Evolutionary conservation across 2,113 vertebrate species (phyloP), one percentile per base, ranked within the genome.

Genomic region (Numida meleagris): DNA sequence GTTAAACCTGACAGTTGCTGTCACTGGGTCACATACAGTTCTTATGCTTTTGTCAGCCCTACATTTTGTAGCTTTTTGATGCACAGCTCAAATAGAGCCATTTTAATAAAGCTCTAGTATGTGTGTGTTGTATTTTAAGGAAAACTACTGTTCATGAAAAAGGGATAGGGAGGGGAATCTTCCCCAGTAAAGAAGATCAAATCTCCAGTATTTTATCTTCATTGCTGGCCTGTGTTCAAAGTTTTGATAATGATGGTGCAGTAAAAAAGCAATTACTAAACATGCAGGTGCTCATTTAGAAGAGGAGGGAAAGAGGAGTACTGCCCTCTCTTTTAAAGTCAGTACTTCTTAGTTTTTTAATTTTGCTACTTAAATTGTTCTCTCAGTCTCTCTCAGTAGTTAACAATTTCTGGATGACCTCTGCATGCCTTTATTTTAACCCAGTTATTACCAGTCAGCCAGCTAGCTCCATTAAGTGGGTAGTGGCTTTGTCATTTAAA

Each of bases 1-100:
- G 76, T 88, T 93, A 93, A 90, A 80, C 48, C 70, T 79, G 83
- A 68, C 80, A 90, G 51, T 94, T 94, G 90, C 48, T 86, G 86
- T 88, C 80, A 74, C 59, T 88, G 51, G 14, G 79, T 96, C 68
- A 62, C 70, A 38, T 40, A 70, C 40, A 27, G 63, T 80, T 74
- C 45, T 79, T 82, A 43, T 89, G 24, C 45, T 77, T 79, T 86
- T 82, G 55, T 93, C 79, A 93, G 81, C 45, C 33, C 58, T 70
- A 34, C 33, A 55, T 88, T 95, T 92, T 82, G 27, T 42, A 91
- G 48, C 36, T 91, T 89, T 95, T 82, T 89, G 82, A 82, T 77
- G 27, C 48, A 53, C 12, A 73, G 21, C 19, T 89, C 40, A 76
- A 51, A 66, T 31, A 77, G 50, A 19, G 61, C 73, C 10, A 66